A percentile compares a stretch with the other conserved stretches of the same genome.
Conservation (phyloP, 2,797 vertebrate species). For the Myotis daubentonii region DNA sequence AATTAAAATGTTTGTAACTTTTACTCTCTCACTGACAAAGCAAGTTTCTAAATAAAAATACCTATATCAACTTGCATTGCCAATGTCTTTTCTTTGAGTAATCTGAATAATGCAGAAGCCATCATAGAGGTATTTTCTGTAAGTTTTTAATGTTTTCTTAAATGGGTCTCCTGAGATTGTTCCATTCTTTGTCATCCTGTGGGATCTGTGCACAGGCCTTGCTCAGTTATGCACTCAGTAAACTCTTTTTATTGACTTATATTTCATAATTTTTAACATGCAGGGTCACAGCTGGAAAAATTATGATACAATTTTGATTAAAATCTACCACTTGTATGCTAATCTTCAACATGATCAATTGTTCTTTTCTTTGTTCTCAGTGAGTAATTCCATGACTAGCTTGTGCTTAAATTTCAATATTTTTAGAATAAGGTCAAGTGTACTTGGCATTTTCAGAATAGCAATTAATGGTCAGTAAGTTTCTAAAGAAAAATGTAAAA, state of each 20-base stretch:
- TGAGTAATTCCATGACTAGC: background rate
- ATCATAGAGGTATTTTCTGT: background rate
- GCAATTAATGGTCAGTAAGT: background rate
- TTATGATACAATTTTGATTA: constrained; percentile 34
- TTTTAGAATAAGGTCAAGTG: constrained; percentile 50
- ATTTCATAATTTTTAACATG: constrained; percentile 49
- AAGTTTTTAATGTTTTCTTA: constrained; percentile 1
- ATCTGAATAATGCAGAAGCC: background rate
- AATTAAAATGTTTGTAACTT: constrained; percentile 79
- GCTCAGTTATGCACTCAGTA: background rate
- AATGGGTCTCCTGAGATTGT: background rate
- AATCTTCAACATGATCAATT: constrained; percentile 5
- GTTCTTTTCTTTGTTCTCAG: constrained; percentile 35
- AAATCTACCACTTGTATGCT: constrained; percentile 23
- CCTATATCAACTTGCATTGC: constrained; percentile 78
- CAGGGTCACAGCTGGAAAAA: constrained; percentile 47
- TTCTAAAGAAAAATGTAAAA: constrained; percentile 40
- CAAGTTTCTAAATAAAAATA: constrained; percentile 86
- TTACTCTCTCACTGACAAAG: constrained; percentile 78
- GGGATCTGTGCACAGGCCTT: background rate
- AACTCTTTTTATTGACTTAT: constrained; percentile 45
- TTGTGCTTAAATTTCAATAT: constrained; percentile 30
- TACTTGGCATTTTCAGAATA: constrained; percentile 41
- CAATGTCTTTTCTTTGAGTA: constrained; percentile 46
- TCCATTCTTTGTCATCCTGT: background rate